phyloP scores from a whole-genome alignment of 2,797 vertebrate genomes.

The Molossus molossus region DNA sequence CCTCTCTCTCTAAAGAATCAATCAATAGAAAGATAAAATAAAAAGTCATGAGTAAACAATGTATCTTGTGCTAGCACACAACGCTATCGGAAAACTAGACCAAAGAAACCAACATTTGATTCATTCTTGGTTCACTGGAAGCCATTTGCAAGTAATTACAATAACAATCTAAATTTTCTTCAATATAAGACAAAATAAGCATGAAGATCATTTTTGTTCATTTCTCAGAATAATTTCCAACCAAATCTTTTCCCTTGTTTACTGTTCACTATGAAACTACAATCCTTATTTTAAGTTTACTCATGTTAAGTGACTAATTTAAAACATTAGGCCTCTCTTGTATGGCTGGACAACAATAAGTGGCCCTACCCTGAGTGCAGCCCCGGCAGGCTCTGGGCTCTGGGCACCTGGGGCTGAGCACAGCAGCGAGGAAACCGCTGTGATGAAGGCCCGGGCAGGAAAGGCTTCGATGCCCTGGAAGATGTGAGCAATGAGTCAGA shows the following conservation, averaged over 20 bases:
- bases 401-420: neutral
- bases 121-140: conserved; percentile 22
- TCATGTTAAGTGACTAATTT: conserved; percentile 4
- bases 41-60: neutral
- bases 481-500: conserved; percentile 19
- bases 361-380: neutral
- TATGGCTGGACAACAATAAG: neutral
- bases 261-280: neutral
- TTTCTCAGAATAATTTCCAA: conserved; percentile 60
- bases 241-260: neutral
- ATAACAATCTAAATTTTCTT: neutral
- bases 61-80: neutral
- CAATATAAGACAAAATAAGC: neutral
- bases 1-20: too few relatives aligned
- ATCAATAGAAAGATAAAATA: too few relatives aligned
- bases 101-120: neutral
- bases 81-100: neutral
- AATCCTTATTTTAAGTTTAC: neutral
- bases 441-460: neutral
- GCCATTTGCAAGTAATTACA: neutral
- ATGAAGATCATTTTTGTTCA: neutral
- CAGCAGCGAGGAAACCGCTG: neutral
- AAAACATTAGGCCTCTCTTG: neutral
- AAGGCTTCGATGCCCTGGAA: conserved; percentile 2
- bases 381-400: neutral